Percentiles rank a stretch among this genome's conserved stretches.
These are phyloP conservation scores for Malaclemys terrapin DNA, from an alignment of 2,113 vertebrate species.

Conservation along the genomic window DNA sequence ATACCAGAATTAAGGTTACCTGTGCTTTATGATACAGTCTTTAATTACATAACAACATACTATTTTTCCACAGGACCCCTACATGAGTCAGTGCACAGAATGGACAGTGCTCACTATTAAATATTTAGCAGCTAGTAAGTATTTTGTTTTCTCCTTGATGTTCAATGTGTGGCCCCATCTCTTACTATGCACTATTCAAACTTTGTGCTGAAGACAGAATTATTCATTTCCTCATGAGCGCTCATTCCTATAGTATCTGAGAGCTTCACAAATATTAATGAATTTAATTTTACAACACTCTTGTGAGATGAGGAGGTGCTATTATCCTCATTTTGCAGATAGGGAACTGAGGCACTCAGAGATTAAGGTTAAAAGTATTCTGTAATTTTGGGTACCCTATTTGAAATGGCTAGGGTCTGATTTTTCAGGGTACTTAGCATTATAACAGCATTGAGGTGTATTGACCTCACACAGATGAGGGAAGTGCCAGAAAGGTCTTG, in stretches of 20 bases:
- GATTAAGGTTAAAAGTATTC: rapidly evolving
- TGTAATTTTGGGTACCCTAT: neutral
- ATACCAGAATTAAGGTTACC: neutral
- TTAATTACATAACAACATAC: conserved; percentile 14
- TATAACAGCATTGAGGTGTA: neutral
- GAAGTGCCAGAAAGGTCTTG: neutral
- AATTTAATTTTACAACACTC: neutral
- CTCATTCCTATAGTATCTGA: rapidly evolving
- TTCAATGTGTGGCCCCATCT: conserved; percentile 28
- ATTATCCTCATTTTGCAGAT: rapidly evolving
- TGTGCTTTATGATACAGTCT: neutral
- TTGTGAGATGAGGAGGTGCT: neutral
- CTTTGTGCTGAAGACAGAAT: neutral
- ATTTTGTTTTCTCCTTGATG: neutral
- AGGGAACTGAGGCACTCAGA: neutral
- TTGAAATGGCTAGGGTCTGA: rapidly evolving
- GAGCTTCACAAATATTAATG: neutral
- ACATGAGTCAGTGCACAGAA: neutral
- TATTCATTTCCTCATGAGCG: neutral
- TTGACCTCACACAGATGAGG: neutral
- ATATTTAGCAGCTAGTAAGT: neutral
- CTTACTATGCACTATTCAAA: neutral
- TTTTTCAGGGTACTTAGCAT: neutral
- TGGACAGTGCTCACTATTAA: neutral
- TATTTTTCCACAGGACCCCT: neutral